phyloP scores from a whole-genome alignment of 2,797 vertebrate genomes.

The Apodemus agrarius region DNA sequence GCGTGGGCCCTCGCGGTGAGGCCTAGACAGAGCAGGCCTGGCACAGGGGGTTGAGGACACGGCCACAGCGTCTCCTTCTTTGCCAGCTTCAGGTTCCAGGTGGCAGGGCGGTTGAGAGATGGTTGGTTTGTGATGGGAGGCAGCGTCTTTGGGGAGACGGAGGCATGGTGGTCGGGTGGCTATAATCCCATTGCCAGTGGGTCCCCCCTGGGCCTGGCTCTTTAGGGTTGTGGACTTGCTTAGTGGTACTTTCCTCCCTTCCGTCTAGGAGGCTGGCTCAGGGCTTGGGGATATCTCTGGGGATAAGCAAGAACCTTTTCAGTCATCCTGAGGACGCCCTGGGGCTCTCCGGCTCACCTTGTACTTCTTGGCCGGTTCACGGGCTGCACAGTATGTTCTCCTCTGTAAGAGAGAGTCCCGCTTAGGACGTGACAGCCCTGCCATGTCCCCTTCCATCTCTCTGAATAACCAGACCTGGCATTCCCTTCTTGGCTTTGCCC shows the following conservation, averaged over 20 bases:
- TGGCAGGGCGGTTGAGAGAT: conserved; percentile 63
- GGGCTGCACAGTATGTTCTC: not conserved
- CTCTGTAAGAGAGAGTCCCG: conserved; percentile 61
- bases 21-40: conserved; percentile 89
- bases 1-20: conserved; percentile 91
- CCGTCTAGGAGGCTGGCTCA: not conserved
- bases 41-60: conserved; percentile 88
- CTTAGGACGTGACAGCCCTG: not conserved
- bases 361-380: conserved; percentile 64
- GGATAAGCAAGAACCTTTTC: not conserved
- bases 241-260: not conserved
- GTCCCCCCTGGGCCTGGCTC: not conserved
- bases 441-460: not conserved
- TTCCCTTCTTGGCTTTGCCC: not conserved
- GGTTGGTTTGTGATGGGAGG: conserved; percentile 89
- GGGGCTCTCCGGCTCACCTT: conserved; percentile 63
- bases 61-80: conserved; percentile 69
- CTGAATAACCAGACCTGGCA: not conserved
- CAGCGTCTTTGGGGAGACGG: conserved; percentile 89
- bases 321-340: not conserved
- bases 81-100: conserved; percentile 75
- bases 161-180: not conserved
- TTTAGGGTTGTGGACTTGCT: not conserved
- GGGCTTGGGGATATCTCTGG: not conserved
- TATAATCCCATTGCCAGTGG: not conserved